Evolutionary conservation across 35 echinoderm and acorn worm species (phyloP), one percentile per base, ranked within the genome.

Genomic region (Lytechinus pictus): DNA sequence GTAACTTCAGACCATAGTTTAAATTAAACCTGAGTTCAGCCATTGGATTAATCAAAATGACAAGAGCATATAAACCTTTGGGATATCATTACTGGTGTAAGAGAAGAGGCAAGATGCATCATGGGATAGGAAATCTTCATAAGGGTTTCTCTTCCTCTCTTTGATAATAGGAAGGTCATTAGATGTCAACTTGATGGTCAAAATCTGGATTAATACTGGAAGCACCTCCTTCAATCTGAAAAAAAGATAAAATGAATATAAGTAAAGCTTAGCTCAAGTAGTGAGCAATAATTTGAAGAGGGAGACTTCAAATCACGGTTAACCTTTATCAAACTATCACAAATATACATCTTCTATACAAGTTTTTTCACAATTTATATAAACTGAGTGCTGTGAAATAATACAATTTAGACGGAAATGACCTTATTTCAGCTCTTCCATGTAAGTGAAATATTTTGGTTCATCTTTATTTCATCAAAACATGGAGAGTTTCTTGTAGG

Each of bases 161-260:
- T 10, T 33, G 29, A 93, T 57, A 28, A 93, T 55, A 6, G 52
- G 92, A 19, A 53, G 9, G 9, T 55, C 54, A 21, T 57, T 55
- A 10, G 52, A 27, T 2, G 92, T 57, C 55, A 55, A 10, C 53
- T 57, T 54, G 13, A 19, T 93, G 27, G 53, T 93, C 54, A 93
- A 54, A n/a, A 57, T 9, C 55, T 93, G 28, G 92, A 93, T 11
- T 27, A 54, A 55, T 57, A 93, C 92, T 27, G 52, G 92, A 33
- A 93, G 55, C 55, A 93, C 16, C 27, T 93, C 92, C 92, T 93
- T 93, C n/a, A 93, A 93, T 57, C 92, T 93, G 92, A 27, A 10
- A 4, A 93, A 57, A 93, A 93, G 13, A 52, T 9, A 92, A n/a
- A 16, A 93, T 93, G 5, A 54, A 27, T 19, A 27, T 93, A 0